Evolutionary conservation across 2,888 invertebrate genomes (phyloP).

Genomic region (Oscheius sp.): DNA sequence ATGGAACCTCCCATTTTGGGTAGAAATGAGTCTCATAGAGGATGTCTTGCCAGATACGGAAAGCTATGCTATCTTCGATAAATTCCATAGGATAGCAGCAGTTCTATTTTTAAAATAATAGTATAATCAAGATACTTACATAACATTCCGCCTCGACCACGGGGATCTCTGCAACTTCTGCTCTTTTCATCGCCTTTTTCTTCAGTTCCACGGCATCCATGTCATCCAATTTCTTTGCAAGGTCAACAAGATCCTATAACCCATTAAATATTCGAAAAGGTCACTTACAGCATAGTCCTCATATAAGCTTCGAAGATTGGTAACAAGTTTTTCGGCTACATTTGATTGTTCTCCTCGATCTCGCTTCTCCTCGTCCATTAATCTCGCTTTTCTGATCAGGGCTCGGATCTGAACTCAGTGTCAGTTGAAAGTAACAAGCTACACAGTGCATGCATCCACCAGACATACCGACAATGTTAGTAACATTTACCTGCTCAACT

Average conservation of each 20-base stretch:
- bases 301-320: constrained; percentile 34
- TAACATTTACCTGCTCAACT: constrained; percentile 38
- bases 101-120: constrained; percentile 31
- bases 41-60: constrained; percentile 52
- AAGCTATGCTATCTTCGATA: constrained; percentile 49
- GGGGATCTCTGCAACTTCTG: constrained; percentile 43
- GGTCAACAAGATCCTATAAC: constrained; percentile 29
- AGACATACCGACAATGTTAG: constrained; percentile 33
- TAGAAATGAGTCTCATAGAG: constrained; percentile 59
- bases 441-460: not conserved
- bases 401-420: constrained; percentile 33
- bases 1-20: constrained; percentile 46
- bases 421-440: not conserved
- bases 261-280: not conserved
- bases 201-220: constrained; percentile 41
- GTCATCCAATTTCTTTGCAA: constrained; percentile 35
- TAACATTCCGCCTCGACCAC: constrained; percentile 45
- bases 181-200: constrained; percentile 33
- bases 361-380: constrained; percentile 41
- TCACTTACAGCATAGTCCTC: constrained; percentile 33
- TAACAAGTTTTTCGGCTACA: constrained; percentile 33
- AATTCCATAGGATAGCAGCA: constrained; percentile 58
- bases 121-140: constrained; percentile 17
- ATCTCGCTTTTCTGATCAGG: constrained; percentile 34
- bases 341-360: constrained; percentile 34